Evolutionary conservation across 2,113 vertebrate genomes (phyloP).

Genomic region (Probosciger aterrimus): DNA sequence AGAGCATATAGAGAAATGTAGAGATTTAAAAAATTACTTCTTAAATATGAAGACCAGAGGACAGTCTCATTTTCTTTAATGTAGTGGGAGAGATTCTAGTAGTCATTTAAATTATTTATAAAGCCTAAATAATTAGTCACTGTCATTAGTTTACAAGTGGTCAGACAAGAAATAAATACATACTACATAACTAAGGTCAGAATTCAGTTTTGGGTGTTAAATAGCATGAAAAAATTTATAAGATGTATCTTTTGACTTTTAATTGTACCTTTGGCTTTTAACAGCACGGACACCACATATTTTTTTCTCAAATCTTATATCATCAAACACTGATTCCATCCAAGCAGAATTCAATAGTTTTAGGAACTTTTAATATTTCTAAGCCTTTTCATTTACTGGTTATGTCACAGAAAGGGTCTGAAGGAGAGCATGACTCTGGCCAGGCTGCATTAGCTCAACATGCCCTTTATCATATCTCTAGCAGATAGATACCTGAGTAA

Average conservation of each 20-base stretch:
- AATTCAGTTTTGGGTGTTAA: not conserved
- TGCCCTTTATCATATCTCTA: not conserved
- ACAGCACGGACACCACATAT: not conserved
- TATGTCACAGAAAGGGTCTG: rapidly evolving
- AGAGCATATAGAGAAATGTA: not conserved
- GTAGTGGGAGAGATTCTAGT: not conserved
- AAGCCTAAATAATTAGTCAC: not conserved
- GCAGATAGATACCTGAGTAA: rapidly evolving
- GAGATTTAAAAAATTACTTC: not conserved
- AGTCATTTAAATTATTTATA: not conserved
- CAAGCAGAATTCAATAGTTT: not conserved
- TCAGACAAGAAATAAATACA: not conserved
- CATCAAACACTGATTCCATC: not conserved
- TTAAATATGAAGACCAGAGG: not conserved
- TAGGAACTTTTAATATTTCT: not conserved
- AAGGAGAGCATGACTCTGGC: not conserved
- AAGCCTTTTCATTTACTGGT: not conserved
- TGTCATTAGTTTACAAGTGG: not conserved
- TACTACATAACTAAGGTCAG: not conserved
- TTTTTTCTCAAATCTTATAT: not conserved
- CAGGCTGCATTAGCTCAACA: not conserved
- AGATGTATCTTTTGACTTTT: not conserved
- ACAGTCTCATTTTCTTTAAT: not conserved
- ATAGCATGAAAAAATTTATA: not conserved
- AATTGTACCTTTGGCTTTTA: not conserved